Conservation (phyloP, 2,888 invertebrate genomes). For the Caenorhabditis wallacei region DNA sequence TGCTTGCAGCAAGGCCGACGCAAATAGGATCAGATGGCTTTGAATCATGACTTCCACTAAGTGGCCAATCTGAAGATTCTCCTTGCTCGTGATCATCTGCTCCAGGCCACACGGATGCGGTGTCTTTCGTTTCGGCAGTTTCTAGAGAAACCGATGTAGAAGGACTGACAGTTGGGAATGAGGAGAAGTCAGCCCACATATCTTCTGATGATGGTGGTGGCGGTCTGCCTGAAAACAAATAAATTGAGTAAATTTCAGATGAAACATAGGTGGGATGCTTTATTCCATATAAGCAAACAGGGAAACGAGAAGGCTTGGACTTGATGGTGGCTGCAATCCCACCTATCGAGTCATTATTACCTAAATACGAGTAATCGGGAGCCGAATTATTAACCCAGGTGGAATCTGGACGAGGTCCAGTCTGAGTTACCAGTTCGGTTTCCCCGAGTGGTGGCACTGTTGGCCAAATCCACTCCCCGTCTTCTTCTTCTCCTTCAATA, state of each 20-base stretch:
- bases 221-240: constrained; percentile 27
- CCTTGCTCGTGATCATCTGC: constrained; percentile 32
- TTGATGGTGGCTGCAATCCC: constrained; percentile 40
- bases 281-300: constrained; percentile 1
- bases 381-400: constrained; percentile 41
- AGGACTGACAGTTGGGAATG: constrained; percentile 36
- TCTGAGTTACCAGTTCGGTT: constrained; percentile 36
- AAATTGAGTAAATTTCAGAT: not conserved
- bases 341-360: constrained; percentile 43
- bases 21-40: constrained; percentile 47
- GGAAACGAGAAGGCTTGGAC: not conserved
- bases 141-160: constrained; percentile 2
- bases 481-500: constrained; percentile 29
- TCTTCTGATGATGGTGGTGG: constrained; percentile 36
- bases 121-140: not conserved
- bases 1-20: constrained; percentile 56
- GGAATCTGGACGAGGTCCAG: constrained; percentile 44
- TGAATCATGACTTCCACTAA: constrained; percentile 38
- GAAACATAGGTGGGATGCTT: constrained; percentile 33
- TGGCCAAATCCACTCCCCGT: constrained; percentile 59
- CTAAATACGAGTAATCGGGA: constrained; percentile 48
- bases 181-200: constrained; percentile 62
- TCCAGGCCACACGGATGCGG: constrained; percentile 50
- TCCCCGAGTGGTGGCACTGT: constrained; percentile 53
- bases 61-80: constrained; percentile 56